These are phyloP conservation scores for Dermatemys mawii DNA, from an alignment of 2,113 vertebrate genomes.

Conservation along the genomic window DNA sequence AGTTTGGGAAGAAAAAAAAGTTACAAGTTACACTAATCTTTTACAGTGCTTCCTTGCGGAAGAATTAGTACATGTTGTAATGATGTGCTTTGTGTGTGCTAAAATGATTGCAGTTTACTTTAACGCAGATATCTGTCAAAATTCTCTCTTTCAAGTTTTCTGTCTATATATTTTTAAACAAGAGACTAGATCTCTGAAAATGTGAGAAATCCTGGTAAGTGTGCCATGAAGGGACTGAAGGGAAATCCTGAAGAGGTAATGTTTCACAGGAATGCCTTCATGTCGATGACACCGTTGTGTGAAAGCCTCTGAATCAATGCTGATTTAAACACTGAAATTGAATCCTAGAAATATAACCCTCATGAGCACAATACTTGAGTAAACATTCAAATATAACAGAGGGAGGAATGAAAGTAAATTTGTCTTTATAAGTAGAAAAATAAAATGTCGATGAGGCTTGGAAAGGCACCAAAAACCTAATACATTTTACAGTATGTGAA, in stretches of 20 bases:
- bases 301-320: slow-evolving; percentile 29
- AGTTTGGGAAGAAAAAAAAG: neutral
- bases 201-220: slow-evolving; percentile 27
- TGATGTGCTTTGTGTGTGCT: neutral
- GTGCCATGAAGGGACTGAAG: slow-evolving; percentile 23
- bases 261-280: slow-evolving; percentile 10
- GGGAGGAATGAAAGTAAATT: slow-evolving; percentile 8
- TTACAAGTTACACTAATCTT: neutral
- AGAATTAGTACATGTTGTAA: neutral
- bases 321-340: slow-evolving; percentile 50
- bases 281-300: neutral
- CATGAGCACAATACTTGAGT: slow-evolving; percentile 27
- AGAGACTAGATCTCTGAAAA: slow-evolving; percentile 31
- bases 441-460: neutral
- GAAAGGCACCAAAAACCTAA: neutral
- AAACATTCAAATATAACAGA: slow-evolving; percentile 52
- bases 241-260: slow-evolving; percentile 34
- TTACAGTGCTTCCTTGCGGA: neutral
- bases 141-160: slow-evolving; percentile 5
- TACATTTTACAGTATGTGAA: neutral
- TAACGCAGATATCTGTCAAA: slow-evolving; percentile 21
- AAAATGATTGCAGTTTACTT: neutral
- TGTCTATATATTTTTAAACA: slow-evolving; percentile 21
- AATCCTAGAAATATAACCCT: slow-evolving; percentile 46
- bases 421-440: slow-evolving; percentile 32